Percentiles rank a stretch among this genome's conserved stretches.
These are phyloP conservation scores for Anguilla anguilla DNA, from an alignment of 2,797 vertebrate genomes.

Conservation along the genomic window DNA sequence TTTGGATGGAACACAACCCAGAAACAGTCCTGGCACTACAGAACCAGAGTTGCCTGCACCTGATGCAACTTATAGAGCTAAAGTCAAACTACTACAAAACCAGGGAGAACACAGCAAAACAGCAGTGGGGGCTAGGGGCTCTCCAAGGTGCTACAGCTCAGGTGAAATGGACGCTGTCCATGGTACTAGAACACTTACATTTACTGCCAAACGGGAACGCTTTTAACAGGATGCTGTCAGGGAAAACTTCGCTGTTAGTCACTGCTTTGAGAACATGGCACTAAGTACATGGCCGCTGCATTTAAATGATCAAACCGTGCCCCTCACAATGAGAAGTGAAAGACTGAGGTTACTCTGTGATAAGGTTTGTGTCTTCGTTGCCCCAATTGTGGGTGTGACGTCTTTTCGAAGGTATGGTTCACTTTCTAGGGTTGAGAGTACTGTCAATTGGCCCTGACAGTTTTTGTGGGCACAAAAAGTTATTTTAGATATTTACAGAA, in stretches of 20 bases:
- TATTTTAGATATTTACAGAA: too few relatives aligned
- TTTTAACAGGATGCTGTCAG: background rate
- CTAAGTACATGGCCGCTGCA: background rate
- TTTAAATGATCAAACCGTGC: background rate
- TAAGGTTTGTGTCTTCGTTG: background rate
- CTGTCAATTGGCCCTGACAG: too few relatives aligned
- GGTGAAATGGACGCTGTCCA: slow-evolving; percentile 4
- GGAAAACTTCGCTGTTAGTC: background rate
- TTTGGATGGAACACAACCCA: too few relatives aligned
- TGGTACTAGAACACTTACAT: background rate
- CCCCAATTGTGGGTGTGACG: background rate
- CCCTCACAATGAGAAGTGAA: background rate
- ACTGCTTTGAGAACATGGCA: background rate
- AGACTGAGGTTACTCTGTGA: background rate
- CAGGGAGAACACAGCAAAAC: background rate
- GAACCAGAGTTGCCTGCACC: background rate
- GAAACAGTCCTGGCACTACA: too few relatives aligned
- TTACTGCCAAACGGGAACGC: background rate
- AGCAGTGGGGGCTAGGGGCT: background rate
- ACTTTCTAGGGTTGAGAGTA: background rate
- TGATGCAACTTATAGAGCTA: background rate
- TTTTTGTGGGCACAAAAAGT: too few relatives aligned
- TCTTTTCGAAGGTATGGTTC: background rate
- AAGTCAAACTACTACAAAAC: background rate
- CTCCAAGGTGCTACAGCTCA: background rate